Conservation (phyloP, 2,113 vertebrate species). For the Syrrhaptes paradoxus region DNA sequence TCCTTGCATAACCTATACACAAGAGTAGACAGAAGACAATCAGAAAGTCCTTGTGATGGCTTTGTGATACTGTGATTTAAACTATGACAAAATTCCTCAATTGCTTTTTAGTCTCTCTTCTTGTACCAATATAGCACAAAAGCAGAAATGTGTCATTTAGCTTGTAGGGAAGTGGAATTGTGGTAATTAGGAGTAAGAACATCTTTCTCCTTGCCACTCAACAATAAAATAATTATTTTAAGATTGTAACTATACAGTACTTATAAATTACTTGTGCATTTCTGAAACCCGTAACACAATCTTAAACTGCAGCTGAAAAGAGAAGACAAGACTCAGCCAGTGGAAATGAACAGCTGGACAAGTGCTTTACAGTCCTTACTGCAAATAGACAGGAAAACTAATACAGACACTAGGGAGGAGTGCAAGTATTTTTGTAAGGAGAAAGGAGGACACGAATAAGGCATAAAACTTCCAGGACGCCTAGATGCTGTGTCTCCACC, state of each 20-base stretch:
- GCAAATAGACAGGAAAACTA: not conserved
- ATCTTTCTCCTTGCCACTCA: not conserved
- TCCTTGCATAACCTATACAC: not conserved
- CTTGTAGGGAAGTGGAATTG: not conserved
- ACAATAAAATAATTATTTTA: constrained; percentile 13
- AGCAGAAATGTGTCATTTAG: not conserved
- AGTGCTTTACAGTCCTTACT: not conserved
- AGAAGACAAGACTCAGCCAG: not conserved
- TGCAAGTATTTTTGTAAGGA: not conserved
- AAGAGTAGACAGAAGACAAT: not conserved
- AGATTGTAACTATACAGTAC: not conserved
- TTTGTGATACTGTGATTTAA: constrained; percentile 1
- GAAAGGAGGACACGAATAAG: not conserved
- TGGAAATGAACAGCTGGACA: not conserved
- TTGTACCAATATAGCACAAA: not conserved
- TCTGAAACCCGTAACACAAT: not conserved
- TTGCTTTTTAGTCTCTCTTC: not conserved
- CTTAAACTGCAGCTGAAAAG: constrained; percentile 3
- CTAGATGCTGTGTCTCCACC: not conserved
- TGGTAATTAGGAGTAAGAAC: not conserved
- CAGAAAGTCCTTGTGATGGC: not conserved
- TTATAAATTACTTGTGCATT: not conserved
- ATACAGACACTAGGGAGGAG: not conserved
- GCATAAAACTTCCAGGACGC: not conserved
- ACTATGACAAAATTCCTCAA: not conserved